Evolutionary conservation across 2,797 vertebrate genomes (phyloP).

Genomic region (Sebastes variabilis): DNA sequence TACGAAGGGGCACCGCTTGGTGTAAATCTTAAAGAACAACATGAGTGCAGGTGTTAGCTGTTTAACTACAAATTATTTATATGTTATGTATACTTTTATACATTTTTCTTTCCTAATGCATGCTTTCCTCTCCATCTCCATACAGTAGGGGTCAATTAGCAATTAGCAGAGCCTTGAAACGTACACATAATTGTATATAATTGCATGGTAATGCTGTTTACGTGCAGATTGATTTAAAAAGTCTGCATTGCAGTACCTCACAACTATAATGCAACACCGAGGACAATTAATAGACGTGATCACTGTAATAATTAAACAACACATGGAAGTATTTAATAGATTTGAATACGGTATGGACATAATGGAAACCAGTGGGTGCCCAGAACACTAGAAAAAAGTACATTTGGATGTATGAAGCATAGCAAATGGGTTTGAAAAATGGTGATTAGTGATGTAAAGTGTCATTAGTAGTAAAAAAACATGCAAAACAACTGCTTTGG

Average conservation of each 20-base stretch:
- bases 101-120: not conserved
- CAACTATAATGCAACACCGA: not conserved
- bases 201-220: conserved; percentile 6
- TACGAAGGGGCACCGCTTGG: not conserved
- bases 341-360: conserved; percentile 10
- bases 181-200: not conserved
- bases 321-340: not conserved
- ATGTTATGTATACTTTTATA: not conserved
- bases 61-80: not conserved
- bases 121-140: not conserved
- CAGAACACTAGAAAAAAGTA: not conserved
- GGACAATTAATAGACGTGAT: conserved; percentile 7
- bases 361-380: conserved; percentile 3
- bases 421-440: not conserved
- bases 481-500: not conserved
- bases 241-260: not conserved
- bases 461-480: not conserved
- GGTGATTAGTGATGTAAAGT: not conserved
- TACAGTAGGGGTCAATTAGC: conserved; percentile 1
- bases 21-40: not conserved
- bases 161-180: conserved; percentile 6
- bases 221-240: conserved; percentile 13
- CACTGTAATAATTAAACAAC: conserved; percentile 15
- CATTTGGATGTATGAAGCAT: not conserved
- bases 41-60: not conserved